Conservation (phyloP, 1,140 invertebrate genomes). For the Aphis gossypii region DNA sequence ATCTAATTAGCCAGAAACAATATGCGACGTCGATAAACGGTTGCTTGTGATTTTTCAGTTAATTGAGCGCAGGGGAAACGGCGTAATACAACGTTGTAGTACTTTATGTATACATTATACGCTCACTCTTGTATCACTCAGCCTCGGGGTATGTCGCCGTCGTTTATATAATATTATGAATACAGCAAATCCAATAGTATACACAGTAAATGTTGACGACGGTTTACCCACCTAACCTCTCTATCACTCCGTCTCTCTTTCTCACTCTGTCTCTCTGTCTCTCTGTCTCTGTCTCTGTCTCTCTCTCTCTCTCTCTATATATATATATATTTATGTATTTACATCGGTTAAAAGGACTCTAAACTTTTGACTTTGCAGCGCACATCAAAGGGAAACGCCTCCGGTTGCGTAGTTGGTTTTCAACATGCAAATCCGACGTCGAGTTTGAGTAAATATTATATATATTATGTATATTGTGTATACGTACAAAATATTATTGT, state of each 20-base stretch:
- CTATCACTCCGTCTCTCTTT: not conserved
- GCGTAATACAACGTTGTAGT: not conserved
- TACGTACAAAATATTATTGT: not conserved
- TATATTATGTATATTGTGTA: not conserved
- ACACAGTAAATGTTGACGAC: not conserved
- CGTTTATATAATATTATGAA: not conserved
- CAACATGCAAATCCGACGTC: not conserved
- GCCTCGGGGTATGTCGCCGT: not conserved
- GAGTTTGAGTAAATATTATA: not conserved
- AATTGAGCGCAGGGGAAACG: not conserved
- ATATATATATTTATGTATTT: not conserved
- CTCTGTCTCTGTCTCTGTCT: not conserved
- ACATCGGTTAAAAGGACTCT: not conserved
- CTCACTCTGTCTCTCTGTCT: no score
- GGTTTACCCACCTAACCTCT: not conserved
- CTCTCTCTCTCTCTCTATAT: not conserved
- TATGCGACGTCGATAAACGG: not conserved
- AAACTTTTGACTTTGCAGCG: slow-evolving; percentile 25
- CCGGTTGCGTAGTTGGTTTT: slow-evolving; percentile 21
- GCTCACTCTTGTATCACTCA: not conserved
- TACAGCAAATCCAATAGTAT: not conserved
- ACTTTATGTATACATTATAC: not conserved
- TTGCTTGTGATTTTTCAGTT: not conserved
- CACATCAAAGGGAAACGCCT: slow-evolving; percentile 28
- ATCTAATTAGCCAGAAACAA: not conserved